Conservation (phyloP, 2,113 vertebrate genomes). For the Vicugna pacos region DNA sequence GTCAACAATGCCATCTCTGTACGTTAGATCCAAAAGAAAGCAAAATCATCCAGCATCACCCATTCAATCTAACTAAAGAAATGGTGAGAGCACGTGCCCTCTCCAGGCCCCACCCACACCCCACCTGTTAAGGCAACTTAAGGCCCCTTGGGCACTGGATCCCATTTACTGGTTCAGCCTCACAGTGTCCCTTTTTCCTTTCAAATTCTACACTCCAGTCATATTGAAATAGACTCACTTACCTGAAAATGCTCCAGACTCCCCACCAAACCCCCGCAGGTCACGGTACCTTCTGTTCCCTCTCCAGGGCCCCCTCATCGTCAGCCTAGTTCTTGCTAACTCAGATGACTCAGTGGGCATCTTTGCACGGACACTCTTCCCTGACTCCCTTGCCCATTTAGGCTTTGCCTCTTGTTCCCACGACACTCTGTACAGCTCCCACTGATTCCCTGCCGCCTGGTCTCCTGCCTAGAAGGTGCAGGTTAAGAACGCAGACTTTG, state of each 20-base stretch:
- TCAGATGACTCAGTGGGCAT: background rate
- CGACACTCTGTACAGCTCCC: background rate
- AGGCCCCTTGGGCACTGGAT: background rate
- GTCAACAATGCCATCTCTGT: background rate
- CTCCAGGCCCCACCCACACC: accelerated
- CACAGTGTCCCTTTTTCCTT: background rate
- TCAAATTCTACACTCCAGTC: background rate
- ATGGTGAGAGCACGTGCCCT: background rate
- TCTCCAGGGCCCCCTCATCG: accelerated
- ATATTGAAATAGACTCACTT: background rate
- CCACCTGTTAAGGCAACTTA: background rate
- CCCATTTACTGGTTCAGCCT: background rate
- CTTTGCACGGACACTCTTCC: background rate
- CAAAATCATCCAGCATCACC: background rate
- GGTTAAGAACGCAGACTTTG: background rate
- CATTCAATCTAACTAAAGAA: background rate
- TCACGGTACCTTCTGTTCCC: accelerated
- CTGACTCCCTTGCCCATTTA: background rate
- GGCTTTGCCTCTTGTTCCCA: background rate
- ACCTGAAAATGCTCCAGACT: background rate
- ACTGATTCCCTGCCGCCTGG: background rate
- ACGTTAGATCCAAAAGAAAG: background rate
- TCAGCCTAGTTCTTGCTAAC: background rate
- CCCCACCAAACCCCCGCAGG: background rate
- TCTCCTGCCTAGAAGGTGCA: background rate